Base-by-base conservation (phyloP, 2,113 vertebrate species). In the Coptodon rendalli region DNA sequence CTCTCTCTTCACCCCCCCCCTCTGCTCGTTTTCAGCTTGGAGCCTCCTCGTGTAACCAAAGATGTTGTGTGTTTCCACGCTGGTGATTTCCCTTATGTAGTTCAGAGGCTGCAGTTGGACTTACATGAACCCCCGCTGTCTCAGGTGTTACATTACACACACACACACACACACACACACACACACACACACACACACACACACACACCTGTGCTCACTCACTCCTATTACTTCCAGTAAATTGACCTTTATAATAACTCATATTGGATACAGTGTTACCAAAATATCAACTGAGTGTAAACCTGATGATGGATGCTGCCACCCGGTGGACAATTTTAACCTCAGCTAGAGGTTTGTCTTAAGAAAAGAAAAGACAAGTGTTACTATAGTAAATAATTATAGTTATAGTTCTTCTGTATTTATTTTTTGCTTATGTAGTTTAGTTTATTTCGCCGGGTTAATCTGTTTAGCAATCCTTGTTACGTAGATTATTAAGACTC, bases 21-120 rank as follows among this genome's bases (percentile, higher is more conserved):
- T 5, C 81, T 79, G 78, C 59, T 54, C 22, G n/a, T 34, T 76
- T 36, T 56, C 85, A 99, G 98, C 95, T 94, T 96, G 89, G 96
- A 98, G 90, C 98, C 98, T 95, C 97, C 98, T 94, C 97, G 98
- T 92, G 98, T 99, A 96, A 99, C 98, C 98, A 99, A 99, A 99
- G 98, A 99, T 90, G 98, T 99, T 48, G 96, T 99, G 94, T 99
- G 98, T 97, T 99, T 99, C 96, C 98, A 99, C 73, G 98, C 98
- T 59, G 97, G 96, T 90, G 98, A 99, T 93, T 99, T 99, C 92
- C 87, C 97, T 86, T 97, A 99, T 73, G 98, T 99, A 24, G 98
- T 98, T 90, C 97, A 99, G 89, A 97, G 98, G 92, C 96, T 99
- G 95, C 98, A 99, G 82, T 93, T 99, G 93, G 98, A 99, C 92